A percentile compares a stretch with the other conserved stretches of the same genome.
Conservation (phyloP, 2,888 invertebrate species). For the Xestoiulus laeticollis region DNA sequence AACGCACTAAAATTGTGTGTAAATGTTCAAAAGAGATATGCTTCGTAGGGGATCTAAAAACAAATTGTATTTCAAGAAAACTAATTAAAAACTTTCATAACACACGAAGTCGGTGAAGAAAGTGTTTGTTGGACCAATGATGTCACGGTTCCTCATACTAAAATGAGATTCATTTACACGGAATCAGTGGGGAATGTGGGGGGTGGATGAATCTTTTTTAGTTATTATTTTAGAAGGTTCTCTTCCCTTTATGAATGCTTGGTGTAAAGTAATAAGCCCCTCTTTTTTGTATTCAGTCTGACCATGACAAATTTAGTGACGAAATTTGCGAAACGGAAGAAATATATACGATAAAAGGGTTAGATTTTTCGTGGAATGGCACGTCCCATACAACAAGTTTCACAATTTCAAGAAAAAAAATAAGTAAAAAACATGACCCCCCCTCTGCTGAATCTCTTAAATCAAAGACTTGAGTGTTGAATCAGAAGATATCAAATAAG, state of each 20-base stretch:
- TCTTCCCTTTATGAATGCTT: not conserved
- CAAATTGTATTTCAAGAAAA: not conserved
- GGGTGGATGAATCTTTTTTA: conserved; percentile 32
- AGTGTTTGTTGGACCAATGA: not conserved
- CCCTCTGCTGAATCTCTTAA: not conserved
- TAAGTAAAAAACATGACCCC: too few species aligned
- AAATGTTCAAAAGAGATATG: not conserved
- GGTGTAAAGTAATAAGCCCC: not conserved
- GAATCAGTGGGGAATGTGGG: not conserved
- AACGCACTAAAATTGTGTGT: not conserved
- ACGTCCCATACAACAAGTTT: not conserved
- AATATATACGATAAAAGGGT: not conserved
- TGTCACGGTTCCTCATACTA: not conserved
- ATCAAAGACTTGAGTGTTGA: not conserved
- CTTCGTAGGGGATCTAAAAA: not conserved
- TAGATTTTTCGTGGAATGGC: not conserved
- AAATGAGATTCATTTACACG: not conserved
- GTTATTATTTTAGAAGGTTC: not conserved
- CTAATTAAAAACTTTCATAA: not conserved
- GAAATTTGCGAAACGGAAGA: conserved; percentile 3
- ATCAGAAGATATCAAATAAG: not conserved
- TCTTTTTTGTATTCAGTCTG: not conserved
- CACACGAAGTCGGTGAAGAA: not conserved
- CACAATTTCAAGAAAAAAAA: not conserved
- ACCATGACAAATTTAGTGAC: conserved; percentile 40